Evolutionary conservation across 2,797 vertebrate species (phyloP).

Genomic region (Ctenochaetus hawaiiensis): DNA sequence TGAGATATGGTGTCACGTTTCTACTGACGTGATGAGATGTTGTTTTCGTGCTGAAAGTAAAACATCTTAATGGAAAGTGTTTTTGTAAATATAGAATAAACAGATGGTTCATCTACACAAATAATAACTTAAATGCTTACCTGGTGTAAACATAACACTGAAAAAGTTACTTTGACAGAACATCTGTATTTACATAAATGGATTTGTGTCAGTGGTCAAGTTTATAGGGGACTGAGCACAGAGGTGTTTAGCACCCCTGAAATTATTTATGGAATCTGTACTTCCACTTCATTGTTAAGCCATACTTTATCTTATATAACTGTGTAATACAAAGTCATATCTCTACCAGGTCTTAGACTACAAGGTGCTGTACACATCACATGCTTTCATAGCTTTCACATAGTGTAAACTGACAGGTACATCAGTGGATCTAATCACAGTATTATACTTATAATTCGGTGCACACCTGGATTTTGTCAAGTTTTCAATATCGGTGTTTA

Average conservation of each 20-base stretch:
- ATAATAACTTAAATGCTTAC: neutral
- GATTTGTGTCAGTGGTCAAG: neutral
- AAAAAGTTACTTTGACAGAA: neutral
- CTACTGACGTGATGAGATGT: neutral
- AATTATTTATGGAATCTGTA: neutral
- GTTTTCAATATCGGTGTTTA: neutral
- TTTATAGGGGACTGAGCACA: neutral
- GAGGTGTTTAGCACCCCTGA: neutral
- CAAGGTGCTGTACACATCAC: neutral
- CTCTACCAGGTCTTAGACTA: neutral
- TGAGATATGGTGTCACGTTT: slow-evolving; percentile 22
- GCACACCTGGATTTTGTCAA: neutral
- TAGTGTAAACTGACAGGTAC: neutral
- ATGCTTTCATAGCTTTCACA: neutral
- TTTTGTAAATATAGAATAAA: slow-evolving; percentile 2
- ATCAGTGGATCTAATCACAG: neutral
- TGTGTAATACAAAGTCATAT: neutral
- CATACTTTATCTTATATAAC: slow-evolving; percentile 1
- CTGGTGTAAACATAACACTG: slow-evolving; percentile 25
- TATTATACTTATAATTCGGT: neutral
- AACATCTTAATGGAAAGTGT: slow-evolving; percentile 16
- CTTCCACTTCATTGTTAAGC: neutral
- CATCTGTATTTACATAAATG: neutral
- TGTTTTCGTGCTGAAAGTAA: neutral
- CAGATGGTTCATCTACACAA: neutral